Evolutionary conservation across 2,888 invertebrate species (phyloP).

Genomic region (Arenicola marina): DNA sequence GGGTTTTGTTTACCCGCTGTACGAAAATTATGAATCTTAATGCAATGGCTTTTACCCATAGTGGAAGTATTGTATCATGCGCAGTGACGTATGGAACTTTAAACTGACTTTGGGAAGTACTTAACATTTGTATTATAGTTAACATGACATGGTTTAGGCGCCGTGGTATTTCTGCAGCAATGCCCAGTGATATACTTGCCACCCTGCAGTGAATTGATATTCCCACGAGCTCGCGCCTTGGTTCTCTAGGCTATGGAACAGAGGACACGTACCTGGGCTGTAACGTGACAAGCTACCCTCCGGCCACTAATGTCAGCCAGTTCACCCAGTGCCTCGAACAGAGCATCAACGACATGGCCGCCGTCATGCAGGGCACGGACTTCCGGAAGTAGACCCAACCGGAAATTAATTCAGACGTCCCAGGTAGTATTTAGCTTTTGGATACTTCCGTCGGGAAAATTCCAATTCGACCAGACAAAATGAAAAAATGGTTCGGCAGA

Average conservation of each 20-base stretch:
- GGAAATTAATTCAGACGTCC: too few species aligned
- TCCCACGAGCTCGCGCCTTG: background rate
- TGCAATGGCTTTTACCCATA: background rate
- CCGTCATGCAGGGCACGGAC: conserved; percentile 19
- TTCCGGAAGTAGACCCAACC: too few species aligned
- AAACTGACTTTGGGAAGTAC: too few species aligned
- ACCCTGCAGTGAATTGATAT: background rate
- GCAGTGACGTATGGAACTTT: too few species aligned
- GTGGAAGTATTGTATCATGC: background rate
- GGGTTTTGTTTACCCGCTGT: background rate
- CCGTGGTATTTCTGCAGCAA: background rate
- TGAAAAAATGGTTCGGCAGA: too few species aligned
- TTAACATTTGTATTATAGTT: too few species aligned
- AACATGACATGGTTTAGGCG: background rate
- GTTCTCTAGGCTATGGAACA: conserved; percentile 70
- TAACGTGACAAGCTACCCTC: conserved; percentile 78
- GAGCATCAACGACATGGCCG: conserved; percentile 22
- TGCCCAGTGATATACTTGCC: background rate
- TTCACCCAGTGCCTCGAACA: conserved; percentile 18
- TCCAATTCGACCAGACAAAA: too few species aligned
- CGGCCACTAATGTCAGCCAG: conserved; percentile 15
- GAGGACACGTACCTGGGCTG: conserved; percentile 81
- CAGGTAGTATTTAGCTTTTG: too few species aligned
- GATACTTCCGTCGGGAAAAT: too few species aligned
- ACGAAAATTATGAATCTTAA: too few species aligned